These are phyloP conservation scores for Heliconius ethilla DNA, from an alignment of 2,888 invertebrate species.

Conservation along the genomic window DNA sequence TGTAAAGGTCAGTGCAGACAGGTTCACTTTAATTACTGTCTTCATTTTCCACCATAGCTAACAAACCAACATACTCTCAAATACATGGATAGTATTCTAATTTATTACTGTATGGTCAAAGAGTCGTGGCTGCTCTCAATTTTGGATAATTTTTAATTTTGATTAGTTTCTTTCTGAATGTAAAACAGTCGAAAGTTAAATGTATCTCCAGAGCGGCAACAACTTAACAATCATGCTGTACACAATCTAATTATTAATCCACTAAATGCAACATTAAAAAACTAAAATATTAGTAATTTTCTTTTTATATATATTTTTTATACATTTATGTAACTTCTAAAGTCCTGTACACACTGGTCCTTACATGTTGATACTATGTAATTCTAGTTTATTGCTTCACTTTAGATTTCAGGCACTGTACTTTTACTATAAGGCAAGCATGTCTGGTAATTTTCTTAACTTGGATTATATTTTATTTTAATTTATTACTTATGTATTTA, in stretches of 20 bases:
- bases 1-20: conserved; percentile 10
- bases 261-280: background rate
- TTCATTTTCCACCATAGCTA: too few species aligned
- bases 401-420: conserved; percentile 11
- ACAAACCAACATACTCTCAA: too few species aligned
- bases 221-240: background rate
- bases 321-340: background rate
- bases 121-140: too few species aligned
- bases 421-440: conserved; percentile 24
- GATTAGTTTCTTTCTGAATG: too few species aligned
- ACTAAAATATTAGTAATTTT: background rate
- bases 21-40: background rate
- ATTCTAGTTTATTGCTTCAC: conserved; percentile 12
- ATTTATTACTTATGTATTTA: background rate
- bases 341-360: conserved; percentile 9
- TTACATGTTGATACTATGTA: conserved; percentile 1
- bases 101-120: too few species aligned
- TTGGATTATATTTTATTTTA: background rate
- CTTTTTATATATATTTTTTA: background rate
- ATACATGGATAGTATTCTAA: too few species aligned
- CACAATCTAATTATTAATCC: background rate
- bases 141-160: too few species aligned
- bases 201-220: too few species aligned
- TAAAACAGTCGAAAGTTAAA: too few species aligned
- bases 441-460: conserved; percentile 3